phyloP scores from a whole-genome alignment of 2,888 invertebrate genomes.

The Clanis bilineata region DNA sequence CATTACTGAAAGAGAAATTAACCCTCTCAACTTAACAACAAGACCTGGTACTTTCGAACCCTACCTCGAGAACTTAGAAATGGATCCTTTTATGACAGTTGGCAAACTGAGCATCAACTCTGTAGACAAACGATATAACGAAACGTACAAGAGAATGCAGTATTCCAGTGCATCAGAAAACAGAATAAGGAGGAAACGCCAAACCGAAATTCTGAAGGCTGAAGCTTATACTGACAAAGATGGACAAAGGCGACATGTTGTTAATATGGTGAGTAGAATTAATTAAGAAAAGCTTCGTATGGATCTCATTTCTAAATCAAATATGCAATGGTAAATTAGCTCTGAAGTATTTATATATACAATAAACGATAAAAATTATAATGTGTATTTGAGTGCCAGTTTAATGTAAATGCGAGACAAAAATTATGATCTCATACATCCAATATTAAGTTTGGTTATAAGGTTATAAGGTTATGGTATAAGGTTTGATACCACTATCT shows the following conservation, averaged over 20 bases:
- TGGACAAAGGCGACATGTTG: conserved; percentile 87
- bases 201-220: conserved; percentile 87
- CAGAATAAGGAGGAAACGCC: conserved; percentile 82
- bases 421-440: no score
- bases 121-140: conserved; percentile 59
- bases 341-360: no score
- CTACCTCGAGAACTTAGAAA: conserved; percentile 74
- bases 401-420: no score
- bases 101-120: conserved; percentile 66
- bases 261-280: conserved; percentile 83
- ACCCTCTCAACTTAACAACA: conserved; percentile 83
- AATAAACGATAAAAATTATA: no score
- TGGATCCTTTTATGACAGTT: conserved; percentile 61
- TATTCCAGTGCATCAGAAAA: conserved; percentile 59
- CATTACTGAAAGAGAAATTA: conserved; percentile 82
- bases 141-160: conserved; percentile 51
- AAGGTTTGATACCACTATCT: no score
- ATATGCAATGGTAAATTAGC: neutral
- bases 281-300: no score
- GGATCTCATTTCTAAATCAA: no score
- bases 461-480: no score
- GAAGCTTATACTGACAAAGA: conserved; percentile 85
- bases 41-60: conserved; percentile 72
- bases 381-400: no score
- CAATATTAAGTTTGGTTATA: no score